Percentiles rank a stretch among this genome's conserved stretches.
Evolutionary conservation across 2,888 invertebrate genomes (phyloP).

Genomic region (Synergus gifuensis): DNA sequence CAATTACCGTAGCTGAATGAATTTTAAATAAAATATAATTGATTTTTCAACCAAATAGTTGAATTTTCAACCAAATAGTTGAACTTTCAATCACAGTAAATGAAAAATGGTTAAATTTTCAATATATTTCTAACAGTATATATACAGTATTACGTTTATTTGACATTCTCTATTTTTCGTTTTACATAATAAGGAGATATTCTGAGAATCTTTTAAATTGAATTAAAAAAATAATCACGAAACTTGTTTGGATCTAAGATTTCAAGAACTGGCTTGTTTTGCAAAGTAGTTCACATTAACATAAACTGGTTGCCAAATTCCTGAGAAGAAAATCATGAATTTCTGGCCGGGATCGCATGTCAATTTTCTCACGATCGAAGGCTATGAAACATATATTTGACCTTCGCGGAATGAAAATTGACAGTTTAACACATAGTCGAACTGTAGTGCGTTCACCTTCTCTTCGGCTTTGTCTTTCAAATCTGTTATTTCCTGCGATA

Average conservation of each 20-base stretch:
- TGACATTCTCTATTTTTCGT: neutral
- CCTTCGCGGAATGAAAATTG: slow-evolving; percentile 38
- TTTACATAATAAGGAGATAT: neutral
- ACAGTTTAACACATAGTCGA: slow-evolving; percentile 42
- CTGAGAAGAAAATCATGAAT: slow-evolving; percentile 1
- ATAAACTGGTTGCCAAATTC: slow-evolving; percentile 26
- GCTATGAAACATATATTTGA: slow-evolving; percentile 21
- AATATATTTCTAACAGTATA: no score
- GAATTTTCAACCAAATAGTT: no score
- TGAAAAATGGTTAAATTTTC: no score
- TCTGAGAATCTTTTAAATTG: neutral
- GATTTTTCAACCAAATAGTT: no score
- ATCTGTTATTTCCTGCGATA: slow-evolving; percentile 58
- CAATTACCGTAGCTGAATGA: no score
- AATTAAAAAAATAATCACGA: slow-evolving; percentile 7
- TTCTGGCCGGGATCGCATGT: neutral
- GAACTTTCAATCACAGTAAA: no score
- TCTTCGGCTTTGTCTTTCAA: slow-evolving; percentile 54
- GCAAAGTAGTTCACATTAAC: slow-evolving; percentile 6
- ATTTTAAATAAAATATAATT: no score
- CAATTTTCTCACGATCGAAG: slow-evolving; percentile 28
- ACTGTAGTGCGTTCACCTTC: slow-evolving; percentile 61
- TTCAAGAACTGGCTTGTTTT: slow-evolving; percentile 5
- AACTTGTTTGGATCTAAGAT: slow-evolving; percentile 12
- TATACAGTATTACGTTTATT: neutral